Percentiles rank a stretch among this genome's conserved stretches.
Evolutionary conservation across 2,113 vertebrate genomes (phyloP).

Genomic region (Sylvilagus bachmani): DNA sequence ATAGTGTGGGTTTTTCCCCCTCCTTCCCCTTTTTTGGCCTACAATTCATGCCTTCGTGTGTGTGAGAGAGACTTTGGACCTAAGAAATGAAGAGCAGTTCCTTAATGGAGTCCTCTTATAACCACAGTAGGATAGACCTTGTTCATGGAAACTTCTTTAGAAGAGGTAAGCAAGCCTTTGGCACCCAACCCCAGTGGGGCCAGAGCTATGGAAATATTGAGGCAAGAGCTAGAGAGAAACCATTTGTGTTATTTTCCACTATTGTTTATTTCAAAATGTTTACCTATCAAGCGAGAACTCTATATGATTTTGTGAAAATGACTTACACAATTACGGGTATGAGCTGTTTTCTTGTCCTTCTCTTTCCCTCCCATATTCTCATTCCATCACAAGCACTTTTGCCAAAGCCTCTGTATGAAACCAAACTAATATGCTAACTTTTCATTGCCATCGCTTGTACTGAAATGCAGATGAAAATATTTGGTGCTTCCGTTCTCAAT

Average conservation of each 20-base stretch:
- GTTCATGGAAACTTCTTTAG: not conserved
- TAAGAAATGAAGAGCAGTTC: constrained; percentile 41
- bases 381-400: not conserved
- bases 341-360: not conserved
- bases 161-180: not conserved
- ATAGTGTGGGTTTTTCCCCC: not conserved
- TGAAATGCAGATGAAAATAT: not conserved
- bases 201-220: not conserved
- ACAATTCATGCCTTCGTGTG: not conserved
- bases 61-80: not conserved
- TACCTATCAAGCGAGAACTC: not conserved
- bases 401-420: not conserved
- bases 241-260: not conserved
- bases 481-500: not conserved
- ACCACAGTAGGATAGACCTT: not conserved
- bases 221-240: not conserved
- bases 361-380: not conserved
- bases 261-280: not conserved
- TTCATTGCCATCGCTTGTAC: not conserved
- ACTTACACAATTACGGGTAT: not conserved
- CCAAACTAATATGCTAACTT: not conserved
- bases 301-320: constrained; percentile 5
- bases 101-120: not conserved
- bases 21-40: not conserved
- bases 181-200: not conserved